Percentiles rank a stretch among this genome's conserved stretches.
Conservation (phyloP, 2,113 vertebrate species). For the Xerus inauris region DNA sequence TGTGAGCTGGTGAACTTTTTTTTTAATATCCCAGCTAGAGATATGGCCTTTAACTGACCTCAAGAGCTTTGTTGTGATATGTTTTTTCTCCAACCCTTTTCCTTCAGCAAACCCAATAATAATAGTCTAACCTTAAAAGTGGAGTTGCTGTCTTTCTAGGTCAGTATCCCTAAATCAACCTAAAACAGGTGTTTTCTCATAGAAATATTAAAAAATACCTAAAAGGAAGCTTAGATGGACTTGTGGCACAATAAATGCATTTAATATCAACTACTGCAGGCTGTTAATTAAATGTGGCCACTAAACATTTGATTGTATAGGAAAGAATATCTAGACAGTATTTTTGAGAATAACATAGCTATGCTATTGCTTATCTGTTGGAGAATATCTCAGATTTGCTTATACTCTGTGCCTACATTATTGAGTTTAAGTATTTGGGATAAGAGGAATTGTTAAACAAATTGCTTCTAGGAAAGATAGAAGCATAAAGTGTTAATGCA, state of each 20-base stretch:
- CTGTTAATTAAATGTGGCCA: conserved; percentile 65
- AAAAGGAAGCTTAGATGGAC: conserved; percentile 54
- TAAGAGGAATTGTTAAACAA: conserved; percentile 52
- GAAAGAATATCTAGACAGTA: conserved; percentile 69
- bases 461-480: conserved; percentile 68
- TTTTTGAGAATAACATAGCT: conserved; percentile 72
- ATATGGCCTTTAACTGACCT: conserved; percentile 77
- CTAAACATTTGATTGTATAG: conserved; percentile 55
- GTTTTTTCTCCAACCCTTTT: conserved; percentile 71
- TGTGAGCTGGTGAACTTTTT: conserved; percentile 69
- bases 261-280: conserved; percentile 59
- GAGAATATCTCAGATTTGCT: conserved; percentile 75
- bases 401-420: conserved; percentile 71
- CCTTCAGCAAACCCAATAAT: conserved; percentile 50
- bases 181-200: conserved; percentile 64
- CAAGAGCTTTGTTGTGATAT: conserved; percentile 78
- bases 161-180: conserved; percentile 57
- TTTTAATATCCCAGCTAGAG: conserved; percentile 75
- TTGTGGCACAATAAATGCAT: conserved; percentile 59
- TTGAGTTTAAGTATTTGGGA: conserved; percentile 57
- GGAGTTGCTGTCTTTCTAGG: conserved; percentile 55
- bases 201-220: conserved; percentile 47
- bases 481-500: conserved; percentile 53
- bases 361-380: conserved; percentile 62
- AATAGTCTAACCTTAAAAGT: conserved; percentile 56